Evolutionary conservation across 2,113 vertebrate genomes (phyloP).

Genomic region (Balaenoptera acutorostrata): DNA sequence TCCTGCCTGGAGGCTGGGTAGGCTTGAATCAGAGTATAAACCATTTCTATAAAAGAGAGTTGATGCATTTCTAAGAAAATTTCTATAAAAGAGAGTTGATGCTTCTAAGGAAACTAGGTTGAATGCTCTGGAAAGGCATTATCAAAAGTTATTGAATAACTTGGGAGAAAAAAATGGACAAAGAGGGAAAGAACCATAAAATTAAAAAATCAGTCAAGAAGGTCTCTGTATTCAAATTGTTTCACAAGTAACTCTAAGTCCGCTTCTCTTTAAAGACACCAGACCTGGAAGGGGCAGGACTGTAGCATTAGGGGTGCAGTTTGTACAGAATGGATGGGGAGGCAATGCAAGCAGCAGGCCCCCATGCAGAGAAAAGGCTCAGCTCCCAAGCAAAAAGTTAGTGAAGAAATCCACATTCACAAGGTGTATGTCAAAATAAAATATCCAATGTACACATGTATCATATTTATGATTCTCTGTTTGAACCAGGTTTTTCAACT

Average conservation of each 20-base stretch:
- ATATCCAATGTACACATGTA: fast-evolving
- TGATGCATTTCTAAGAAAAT: neutral
- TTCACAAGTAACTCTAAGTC: neutral
- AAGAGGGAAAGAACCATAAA: neutral
- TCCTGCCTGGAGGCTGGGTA: neutral
- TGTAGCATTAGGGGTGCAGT: neutral
- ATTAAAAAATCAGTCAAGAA: neutral
- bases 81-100: neutral
- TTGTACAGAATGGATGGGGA: fast-evolving
- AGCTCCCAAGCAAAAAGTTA: neutral
- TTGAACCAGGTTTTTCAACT: neutral
- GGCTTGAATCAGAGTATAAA: neutral
- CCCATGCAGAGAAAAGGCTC: neutral
- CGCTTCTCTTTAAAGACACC: neutral
- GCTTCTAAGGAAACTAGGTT: neutral
- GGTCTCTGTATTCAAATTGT: neutral
- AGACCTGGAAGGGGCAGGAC: neutral
- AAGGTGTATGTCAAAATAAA: neutral
- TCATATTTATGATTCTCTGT: neutral
- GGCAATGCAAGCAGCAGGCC: no score
- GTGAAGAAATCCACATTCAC: no score
- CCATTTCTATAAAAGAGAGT: neutral
- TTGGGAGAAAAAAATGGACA: neutral
- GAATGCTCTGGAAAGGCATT: neutral
- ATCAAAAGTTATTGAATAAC: neutral